Conservation (phyloP, 2,888 invertebrate genomes). For the Tuta absoluta region DNA sequence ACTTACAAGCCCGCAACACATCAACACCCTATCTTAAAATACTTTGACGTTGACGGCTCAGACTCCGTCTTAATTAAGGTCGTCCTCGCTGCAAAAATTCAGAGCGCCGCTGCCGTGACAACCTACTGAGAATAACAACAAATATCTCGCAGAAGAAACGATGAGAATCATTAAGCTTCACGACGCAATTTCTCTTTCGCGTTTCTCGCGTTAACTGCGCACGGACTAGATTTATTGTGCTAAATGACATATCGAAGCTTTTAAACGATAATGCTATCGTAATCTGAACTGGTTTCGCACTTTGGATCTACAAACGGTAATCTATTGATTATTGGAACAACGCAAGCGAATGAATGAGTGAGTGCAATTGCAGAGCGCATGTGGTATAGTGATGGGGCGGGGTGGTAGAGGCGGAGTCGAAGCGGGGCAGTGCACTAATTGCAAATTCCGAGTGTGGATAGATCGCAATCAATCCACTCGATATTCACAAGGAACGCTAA, state of each 20-base stretch:
- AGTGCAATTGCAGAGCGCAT: constrained; percentile 55
- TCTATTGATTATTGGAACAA: constrained; percentile 11
- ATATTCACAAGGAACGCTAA: constrained; percentile 44
- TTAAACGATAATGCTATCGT: not conserved
- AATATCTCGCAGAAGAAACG: constrained; percentile 13
- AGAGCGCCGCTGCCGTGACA: not conserved
- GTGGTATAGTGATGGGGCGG: not conserved
- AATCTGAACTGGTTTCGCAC: too few relatives aligned
- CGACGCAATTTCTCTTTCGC: constrained; percentile 14
- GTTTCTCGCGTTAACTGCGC: constrained; percentile 1
- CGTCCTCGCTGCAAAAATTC: not conserved
- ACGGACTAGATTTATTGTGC: constrained; percentile 6
- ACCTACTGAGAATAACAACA: not conserved
- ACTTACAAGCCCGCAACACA: too few relatives aligned
- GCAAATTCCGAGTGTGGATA: constrained; percentile 54
- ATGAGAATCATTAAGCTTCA: constrained; percentile 15
- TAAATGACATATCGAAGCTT: not conserved
- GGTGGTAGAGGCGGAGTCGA: not conserved
- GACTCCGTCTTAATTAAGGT: constrained; percentile 9
- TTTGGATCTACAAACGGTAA: not conserved
- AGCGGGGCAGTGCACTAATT: constrained; percentile 53
- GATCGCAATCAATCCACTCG: constrained; percentile 50
- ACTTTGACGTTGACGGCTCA: not conserved
- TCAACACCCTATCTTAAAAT: not conserved
- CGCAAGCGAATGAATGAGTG: constrained; percentile 37